Conservation (phyloP, 1,140 invertebrate species). For the Pachypeltis micranthus region DNA sequence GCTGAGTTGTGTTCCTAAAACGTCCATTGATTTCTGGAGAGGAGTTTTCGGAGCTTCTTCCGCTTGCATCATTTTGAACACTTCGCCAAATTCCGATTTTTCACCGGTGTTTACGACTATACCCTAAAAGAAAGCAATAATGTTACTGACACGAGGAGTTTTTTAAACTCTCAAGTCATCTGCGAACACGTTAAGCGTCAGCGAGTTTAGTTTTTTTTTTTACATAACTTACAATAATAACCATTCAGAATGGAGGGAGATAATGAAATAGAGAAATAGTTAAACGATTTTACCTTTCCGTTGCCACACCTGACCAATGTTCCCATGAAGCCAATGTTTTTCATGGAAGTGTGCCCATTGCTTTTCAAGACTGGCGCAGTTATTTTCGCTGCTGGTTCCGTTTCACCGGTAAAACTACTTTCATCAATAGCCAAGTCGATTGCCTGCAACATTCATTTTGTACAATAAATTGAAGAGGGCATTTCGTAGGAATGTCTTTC, state of each 20-base stretch:
- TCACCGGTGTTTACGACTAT: conserved; percentile 94
- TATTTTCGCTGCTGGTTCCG: conserved; percentile 63
- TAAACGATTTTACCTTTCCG: conserved; percentile 73
- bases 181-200: too few species aligned
- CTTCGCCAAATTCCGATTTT: conserved; percentile 94
- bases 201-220: too few species aligned
- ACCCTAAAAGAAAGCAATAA: conserved; percentile 52
- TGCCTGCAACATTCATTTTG: too few species aligned
- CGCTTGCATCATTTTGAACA: conserved; percentile 98
- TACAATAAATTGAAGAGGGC: too few species aligned
- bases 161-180: too few species aligned
- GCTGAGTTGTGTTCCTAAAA: conserved; percentile 88
- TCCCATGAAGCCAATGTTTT: conserved; percentile 97
- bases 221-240: too few species aligned
- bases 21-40: conserved; percentile 95
- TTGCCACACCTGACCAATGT: conserved; percentile 93
- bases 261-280: too few species aligned
- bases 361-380: conserved; percentile 48
- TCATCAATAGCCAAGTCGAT: conserved; percentile 92
- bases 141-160: too few species aligned
- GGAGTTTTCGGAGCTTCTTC: conserved; percentile 98
- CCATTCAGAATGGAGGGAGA: too few species aligned
- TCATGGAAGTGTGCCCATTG: conserved; percentile 59
- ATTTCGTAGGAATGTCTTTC: too few species aligned
- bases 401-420: conserved; percentile 96